Percentiles rank a stretch among this genome's conserved stretches.
These are phyloP conservation scores for Hylaeus anthracinus DNA, from an alignment of 1,140 invertebrate genomes.

Conservation along the genomic window DNA sequence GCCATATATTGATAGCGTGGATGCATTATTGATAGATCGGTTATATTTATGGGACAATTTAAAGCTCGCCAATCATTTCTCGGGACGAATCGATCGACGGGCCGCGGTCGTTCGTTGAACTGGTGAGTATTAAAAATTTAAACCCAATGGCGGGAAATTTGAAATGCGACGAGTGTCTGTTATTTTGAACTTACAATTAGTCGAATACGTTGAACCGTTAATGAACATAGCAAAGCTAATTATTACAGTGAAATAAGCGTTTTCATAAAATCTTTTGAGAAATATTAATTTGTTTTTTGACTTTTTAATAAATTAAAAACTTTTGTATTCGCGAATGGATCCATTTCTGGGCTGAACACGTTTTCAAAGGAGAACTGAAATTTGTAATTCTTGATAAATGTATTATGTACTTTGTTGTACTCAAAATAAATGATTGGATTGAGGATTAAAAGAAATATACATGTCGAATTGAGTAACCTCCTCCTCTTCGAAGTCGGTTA, in stretches of 20 bases:
- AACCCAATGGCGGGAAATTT: conserved; percentile 48
- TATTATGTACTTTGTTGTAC: too few relatives aligned
- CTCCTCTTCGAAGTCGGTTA: too few relatives aligned
- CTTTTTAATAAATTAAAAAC: too few relatives aligned
- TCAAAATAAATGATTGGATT: too few relatives aligned
- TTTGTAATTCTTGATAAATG: too few relatives aligned
- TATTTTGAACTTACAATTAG: background rate
- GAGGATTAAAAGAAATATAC: too few relatives aligned
- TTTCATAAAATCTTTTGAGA: too few relatives aligned
- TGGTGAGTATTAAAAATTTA: conserved; percentile 50
- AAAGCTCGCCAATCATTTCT: conserved; percentile 72
- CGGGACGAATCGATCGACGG: conserved; percentile 48
- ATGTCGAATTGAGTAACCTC: too few relatives aligned
- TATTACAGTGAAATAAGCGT: background rate
- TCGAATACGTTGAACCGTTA: conserved; percentile 4
- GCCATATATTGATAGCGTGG: conserved; percentile 75
- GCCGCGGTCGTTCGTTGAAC: conserved; percentile 46
- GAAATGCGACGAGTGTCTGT: conserved; percentile 19
- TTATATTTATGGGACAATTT: conserved; percentile 75
- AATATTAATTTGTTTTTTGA: too few relatives aligned
- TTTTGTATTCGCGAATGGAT: too few relatives aligned
- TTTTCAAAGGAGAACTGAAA: too few relatives aligned
- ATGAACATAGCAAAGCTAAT: conserved; percentile 1
- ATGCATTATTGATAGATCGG: conserved; percentile 74
- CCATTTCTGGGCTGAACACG: too few relatives aligned